Conservation (phyloP, 2,113 vertebrate species). For the Scatophagus argus region DNA sequence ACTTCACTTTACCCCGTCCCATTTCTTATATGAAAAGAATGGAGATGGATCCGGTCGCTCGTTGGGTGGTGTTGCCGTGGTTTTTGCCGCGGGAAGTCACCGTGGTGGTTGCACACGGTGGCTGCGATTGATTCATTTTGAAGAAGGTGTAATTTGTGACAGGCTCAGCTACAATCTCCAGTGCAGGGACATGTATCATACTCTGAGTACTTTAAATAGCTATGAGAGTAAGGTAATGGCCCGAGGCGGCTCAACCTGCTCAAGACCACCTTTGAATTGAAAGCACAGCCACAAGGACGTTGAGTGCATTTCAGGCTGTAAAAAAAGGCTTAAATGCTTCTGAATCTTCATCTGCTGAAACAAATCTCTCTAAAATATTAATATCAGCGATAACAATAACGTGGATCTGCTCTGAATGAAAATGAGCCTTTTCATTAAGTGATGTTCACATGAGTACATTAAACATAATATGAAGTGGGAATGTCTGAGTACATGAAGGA, state of each 20-base stretch:
- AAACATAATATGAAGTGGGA: neutral
- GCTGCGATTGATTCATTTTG: constrained; percentile 39
- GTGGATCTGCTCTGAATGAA: neutral
- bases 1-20: neutral
- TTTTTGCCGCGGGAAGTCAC: neutral
- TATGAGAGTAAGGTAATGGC: constrained; percentile 48
- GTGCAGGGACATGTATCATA: constrained; percentile 36
- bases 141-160: constrained; percentile 29
- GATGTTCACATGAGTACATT: neutral
- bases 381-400: too few relatives aligned
- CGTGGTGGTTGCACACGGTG: neutral
- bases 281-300: constrained; percentile 48
- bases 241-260: constrained; percentile 43
- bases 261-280: constrained; percentile 40
- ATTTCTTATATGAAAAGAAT: constrained; percentile 42
- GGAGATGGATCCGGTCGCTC: constrained; percentile 26
- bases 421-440: neutral
- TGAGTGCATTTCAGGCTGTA: constrained; percentile 14
- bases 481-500: neutral
- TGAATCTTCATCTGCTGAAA: constrained; percentile 10
- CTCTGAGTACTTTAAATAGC: constrained; percentile 60
- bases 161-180: constrained; percentile 30
- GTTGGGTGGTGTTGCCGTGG: neutral
- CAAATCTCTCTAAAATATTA: neutral
- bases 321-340: neutral